Base-by-base conservation (phyloP, 2,888 invertebrate species). In the Euspilapteryx auroguttella region DNA sequence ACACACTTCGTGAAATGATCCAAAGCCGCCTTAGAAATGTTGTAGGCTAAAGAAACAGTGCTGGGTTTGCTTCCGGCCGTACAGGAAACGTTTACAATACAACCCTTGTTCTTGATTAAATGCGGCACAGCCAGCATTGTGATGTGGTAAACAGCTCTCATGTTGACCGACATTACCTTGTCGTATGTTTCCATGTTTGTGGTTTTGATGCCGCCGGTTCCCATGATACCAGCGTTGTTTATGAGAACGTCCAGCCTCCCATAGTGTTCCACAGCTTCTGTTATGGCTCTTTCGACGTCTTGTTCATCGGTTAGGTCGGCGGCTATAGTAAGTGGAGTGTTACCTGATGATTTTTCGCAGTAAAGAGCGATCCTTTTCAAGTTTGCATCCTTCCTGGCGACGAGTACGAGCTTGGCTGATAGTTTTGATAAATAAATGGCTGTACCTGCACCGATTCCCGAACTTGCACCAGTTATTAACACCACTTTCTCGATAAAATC, bases 1-100 rank as follows among this genome's bases (percentile, higher is more conserved):
- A 85, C 78, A 52, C 94, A 94, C 51, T 86, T 82, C 0, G 97
- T 98, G 42, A 98, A 86, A 47, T 97, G 95, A 66, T 98, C 96
- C 4, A 97, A 62, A 0, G 94, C 94, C 8, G 93, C 82, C 65
- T 98, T 98, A 2, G 94, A 93, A 66, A 96, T 82, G 43, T 85
- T 85, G 58, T 98, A 98, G 0, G 93, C 86, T 29, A 95, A 56
- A 2, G 92, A 83, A 37, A 86, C 86, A 0, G 92, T 82, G 32
- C 52, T 64, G 0, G 62, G 42, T 78, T 85, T 59, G 47, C 77
- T 39, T 12, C 96, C 92, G 39, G 85, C 84, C 2, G 94, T 87
- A 53, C 94, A 94, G 4, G 95, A 95, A 0, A 95, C 85, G 54
- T 96, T 97, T 0, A 98, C 89, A 38, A 95, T 85, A 39, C 82